These are phyloP conservation scores for Hippasteria phrygiana DNA, from an alignment of 53 echinoderm and acorn worm species.

Conservation along the genomic window DNA sequence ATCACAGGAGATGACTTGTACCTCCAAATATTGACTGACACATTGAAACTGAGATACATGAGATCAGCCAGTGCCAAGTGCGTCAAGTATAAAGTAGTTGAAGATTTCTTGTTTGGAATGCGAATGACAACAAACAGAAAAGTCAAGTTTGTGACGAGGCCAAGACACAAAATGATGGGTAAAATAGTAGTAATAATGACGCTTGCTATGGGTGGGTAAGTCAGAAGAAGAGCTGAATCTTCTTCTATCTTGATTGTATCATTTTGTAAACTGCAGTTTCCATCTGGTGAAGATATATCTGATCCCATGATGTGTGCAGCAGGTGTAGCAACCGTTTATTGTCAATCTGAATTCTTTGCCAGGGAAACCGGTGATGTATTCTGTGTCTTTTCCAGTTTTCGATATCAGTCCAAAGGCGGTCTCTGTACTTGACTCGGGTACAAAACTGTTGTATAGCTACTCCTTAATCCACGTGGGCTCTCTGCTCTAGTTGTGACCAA, in stretches of 20 bases:
- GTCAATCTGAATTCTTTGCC: no score
- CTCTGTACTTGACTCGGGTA: no score
- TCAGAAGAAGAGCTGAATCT: background rate
- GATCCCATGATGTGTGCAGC: no score
- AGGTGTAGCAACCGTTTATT: no score
- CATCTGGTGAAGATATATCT: background rate
- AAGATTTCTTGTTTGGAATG: constrained; percentile 24
- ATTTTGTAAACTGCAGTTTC: constrained; percentile 2
- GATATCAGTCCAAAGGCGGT: no score
- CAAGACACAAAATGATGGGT: constrained; percentile 44
- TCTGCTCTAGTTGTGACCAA: no score
- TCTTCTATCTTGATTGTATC: background rate
- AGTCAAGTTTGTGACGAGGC: constrained; percentile 23
- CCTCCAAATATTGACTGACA: background rate
- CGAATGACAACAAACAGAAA: constrained; percentile 46
- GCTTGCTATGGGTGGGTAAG: background rate
- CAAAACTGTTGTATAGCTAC: no score
- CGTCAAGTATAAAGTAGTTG: constrained; percentile 36
- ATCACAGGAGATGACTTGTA: background rate
- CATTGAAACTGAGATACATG: background rate
- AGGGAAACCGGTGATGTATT: no score
- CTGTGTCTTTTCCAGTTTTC: no score
- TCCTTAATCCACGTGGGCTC: no score
- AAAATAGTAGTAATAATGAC: constrained; percentile 43
- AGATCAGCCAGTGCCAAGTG: constrained; percentile 50